These are phyloP conservation scores for Apodemia duryi DNA, from an alignment of 2,888 invertebrate genomes.

Conservation along the genomic window DNA sequence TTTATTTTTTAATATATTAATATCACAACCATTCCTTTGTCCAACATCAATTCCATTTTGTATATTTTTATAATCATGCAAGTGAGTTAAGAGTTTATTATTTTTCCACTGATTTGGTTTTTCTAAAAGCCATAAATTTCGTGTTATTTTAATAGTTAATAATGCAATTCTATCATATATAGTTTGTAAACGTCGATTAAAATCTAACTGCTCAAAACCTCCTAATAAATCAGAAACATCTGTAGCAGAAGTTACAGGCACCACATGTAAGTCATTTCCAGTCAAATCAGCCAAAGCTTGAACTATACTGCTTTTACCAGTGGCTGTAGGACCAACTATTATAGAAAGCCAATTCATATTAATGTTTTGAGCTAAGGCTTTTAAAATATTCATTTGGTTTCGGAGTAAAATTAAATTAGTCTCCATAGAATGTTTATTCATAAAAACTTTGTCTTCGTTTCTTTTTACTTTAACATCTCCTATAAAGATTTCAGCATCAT, in stretches of 20 bases:
- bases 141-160: constrained; percentile 71
- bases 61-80: constrained; percentile 51
- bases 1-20: constrained; percentile 49
- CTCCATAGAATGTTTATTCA: constrained; percentile 51
- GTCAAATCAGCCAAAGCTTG: constrained; percentile 86
- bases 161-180: constrained; percentile 79
- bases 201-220: constrained; percentile 96
- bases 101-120: constrained; percentile 42
- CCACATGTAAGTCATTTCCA: constrained; percentile 85
- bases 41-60: constrained; percentile 37
- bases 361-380: constrained; percentile 91
- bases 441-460: constrained; percentile 56
- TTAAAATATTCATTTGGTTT: constrained; percentile 83
- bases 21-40: constrained; percentile 35
- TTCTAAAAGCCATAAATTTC: constrained; percentile 58
- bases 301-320: constrained; percentile 90
- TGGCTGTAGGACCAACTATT: constrained; percentile 87
- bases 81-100: constrained; percentile 48
- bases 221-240: constrained; percentile 97
- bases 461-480: constrained; percentile 81
- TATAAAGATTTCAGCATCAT: constrained; percentile 77
- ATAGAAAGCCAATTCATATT: constrained; percentile 96
- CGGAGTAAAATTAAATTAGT: constrained; percentile 66
- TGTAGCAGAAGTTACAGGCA: constrained; percentile 94
- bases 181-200: constrained; percentile 86